Base-by-base conservation (phyloP, 2,888 invertebrate species). In the Neoitamus cyanurus region DNA sequence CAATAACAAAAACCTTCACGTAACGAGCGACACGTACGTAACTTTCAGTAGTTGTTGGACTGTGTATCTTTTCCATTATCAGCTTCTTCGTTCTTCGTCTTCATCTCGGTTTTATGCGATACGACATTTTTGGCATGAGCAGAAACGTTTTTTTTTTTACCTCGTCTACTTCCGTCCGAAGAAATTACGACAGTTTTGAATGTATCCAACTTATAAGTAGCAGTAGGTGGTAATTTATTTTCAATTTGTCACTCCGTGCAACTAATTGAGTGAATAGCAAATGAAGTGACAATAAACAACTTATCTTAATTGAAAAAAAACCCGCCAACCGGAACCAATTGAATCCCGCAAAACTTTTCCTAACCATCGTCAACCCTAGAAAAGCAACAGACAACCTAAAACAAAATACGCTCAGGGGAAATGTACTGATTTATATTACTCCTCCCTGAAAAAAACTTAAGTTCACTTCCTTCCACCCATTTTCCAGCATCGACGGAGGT, bases 341-440 rank as follows among this genome's bases (percentile, higher is more conserved):
- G 20, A 20, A 58, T 1, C 9, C 58, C 25, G 0, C 20, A 25
- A 58, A 58, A 25, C 58, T 20, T 58, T 58, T 11, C 31, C 4
- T 20, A 73, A 36, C n/a, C 9, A n/a, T 34, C 11, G 3, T 70
- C 70, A 37, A 36, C 11, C 9, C 11, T 28, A 58, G 20, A 25
- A 58, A 20, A 58, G 15, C 58, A 58, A 58, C 25, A 58, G 58
- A 58, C 58, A 75, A 42, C 75, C 42, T 42, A 42, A 34, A 36
- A 37, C 25, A 75, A 75, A 75, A 75, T 9, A 58, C 58, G 25
- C 75, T 42, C 75, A 4, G 13, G 75, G 75, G 75, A 20, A 75
- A 30, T 13, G 25, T 37, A 30, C 37, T 75, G 75, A 75, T 75
- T 75, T 75, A 46, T 25, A 46, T 46, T 7, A 28, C 36, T n/a